Conservation (phyloP, 2,888 invertebrate genomes). For the Caradrina clavipalpis region DNA sequence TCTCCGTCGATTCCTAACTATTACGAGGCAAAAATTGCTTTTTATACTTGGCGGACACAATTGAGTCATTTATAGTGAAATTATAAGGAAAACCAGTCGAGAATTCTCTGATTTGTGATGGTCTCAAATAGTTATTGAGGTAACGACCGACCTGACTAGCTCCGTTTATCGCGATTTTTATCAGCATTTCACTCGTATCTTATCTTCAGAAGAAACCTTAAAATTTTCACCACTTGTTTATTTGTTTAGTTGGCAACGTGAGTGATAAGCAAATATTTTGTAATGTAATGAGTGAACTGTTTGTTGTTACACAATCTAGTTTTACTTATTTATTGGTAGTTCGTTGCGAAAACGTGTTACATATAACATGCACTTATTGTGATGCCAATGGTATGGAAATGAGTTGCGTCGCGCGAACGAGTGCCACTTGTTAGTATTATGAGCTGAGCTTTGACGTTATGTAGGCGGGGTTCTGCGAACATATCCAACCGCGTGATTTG, state of each 20-base stretch:
- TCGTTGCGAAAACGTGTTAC: constrained; percentile 75
- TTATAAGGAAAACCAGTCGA: constrained; percentile 55
- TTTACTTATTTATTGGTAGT: constrained; percentile 69
- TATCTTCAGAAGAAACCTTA: constrained; percentile 75
- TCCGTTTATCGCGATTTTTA: constrained; percentile 68
- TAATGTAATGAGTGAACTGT: constrained; percentile 74
- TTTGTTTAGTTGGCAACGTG: constrained; percentile 76
- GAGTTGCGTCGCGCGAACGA: constrained; percentile 60
- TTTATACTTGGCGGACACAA: constrained; percentile 45
- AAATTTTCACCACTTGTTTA: constrained; percentile 84
- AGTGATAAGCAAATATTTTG: constrained; percentile 84
- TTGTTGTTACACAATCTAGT: constrained; percentile 76
- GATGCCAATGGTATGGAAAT: constrained; percentile 79
- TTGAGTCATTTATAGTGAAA: constrained; percentile 45
- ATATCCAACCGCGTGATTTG: constrained; percentile 21
- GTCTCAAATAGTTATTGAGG: constrained; percentile 28
- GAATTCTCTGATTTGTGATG: constrained; percentile 35
- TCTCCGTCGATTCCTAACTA: constrained; percentile 79
- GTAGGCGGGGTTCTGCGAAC: constrained; percentile 31
- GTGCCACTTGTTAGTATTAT: constrained; percentile 12
- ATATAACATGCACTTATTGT: constrained; percentile 69
- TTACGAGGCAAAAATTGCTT: constrained; percentile 69
- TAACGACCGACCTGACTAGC: constrained; percentile 66
- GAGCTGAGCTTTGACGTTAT: constrained; percentile 25
- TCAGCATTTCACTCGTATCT: constrained; percentile 86